Evolutionary conservation across 2,113 vertebrate genomes (phyloP).

Genomic region (Colius striatus): DNA sequence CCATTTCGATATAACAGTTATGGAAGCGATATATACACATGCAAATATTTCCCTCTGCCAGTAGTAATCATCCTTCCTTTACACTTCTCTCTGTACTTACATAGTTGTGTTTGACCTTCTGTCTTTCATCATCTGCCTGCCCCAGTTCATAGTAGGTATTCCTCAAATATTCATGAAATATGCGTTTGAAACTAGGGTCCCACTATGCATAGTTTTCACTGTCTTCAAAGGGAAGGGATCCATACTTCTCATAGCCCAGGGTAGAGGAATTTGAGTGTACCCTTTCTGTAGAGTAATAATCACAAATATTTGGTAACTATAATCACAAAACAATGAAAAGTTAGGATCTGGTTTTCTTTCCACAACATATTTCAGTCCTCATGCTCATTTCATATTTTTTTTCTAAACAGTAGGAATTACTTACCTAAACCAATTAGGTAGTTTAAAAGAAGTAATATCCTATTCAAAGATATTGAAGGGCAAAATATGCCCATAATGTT

Average conservation of each 20-base stretch:
- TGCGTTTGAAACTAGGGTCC: not conserved
- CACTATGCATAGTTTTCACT: not conserved
- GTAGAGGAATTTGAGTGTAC: not conserved
- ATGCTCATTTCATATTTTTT: not conserved
- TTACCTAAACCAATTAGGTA: not conserved
- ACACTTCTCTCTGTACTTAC: not conserved
- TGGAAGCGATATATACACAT: not conserved
- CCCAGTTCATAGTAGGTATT: not conserved
- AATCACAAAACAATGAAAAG: not conserved
- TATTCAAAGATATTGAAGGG: not conserved
- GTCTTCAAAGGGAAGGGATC: not conserved
- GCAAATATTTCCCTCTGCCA: not conserved
- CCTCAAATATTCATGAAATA: not conserved
- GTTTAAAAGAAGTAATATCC: not conserved
- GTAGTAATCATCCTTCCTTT: not conserved
- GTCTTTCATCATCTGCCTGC: not conserved
- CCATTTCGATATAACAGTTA: not conserved
- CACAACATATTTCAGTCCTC: not conserved
- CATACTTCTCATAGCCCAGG: not conserved
- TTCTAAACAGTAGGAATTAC: not conserved
- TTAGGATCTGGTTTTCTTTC: not conserved
- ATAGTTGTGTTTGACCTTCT: not conserved
- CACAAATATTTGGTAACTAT: not conserved
- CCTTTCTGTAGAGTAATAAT: not conserved
- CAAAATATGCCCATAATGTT: not conserved